phyloP scores from a whole-genome alignment of 2,113 vertebrate genomes.

The Montifringilla adamsi region DNA sequence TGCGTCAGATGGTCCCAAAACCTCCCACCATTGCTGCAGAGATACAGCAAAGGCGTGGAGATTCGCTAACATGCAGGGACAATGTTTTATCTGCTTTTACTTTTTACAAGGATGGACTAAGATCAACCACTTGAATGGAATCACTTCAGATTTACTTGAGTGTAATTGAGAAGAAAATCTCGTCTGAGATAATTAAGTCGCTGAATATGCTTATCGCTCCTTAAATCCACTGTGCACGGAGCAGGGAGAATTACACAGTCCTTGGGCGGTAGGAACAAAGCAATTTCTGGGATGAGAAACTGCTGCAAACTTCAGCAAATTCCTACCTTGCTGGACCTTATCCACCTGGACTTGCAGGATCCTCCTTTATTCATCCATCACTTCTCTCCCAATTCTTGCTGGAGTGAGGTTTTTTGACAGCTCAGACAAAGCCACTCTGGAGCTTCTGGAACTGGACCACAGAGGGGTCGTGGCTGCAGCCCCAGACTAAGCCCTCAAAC shows the following conservation, averaged over 20 bases:
- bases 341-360: background rate
- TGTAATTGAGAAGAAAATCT: constrained; percentile 56
- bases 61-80: background rate
- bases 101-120: background rate
- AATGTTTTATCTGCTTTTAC: background rate
- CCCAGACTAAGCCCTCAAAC: background rate
- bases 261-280: background rate
- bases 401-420: background rate
- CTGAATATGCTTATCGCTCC: constrained; percentile 2
- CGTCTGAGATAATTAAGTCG: background rate
- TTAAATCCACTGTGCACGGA: background rate
- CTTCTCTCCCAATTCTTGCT: background rate
- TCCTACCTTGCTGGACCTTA: background rate
- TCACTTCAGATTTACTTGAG: constrained; percentile 37
- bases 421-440: background rate
- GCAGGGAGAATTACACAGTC: background rate
- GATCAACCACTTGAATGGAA: constrained; percentile 8
- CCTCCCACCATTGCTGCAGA: background rate
- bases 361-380: background rate
- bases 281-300: background rate
- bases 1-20: background rate
- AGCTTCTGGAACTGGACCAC: background rate
- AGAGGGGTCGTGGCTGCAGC: background rate
- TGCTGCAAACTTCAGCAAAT: background rate
- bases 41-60: rapidly evolving